Evolutionary conservation across 2,888 invertebrate species (phyloP).

Genomic region (Catocala nupta): DNA sequence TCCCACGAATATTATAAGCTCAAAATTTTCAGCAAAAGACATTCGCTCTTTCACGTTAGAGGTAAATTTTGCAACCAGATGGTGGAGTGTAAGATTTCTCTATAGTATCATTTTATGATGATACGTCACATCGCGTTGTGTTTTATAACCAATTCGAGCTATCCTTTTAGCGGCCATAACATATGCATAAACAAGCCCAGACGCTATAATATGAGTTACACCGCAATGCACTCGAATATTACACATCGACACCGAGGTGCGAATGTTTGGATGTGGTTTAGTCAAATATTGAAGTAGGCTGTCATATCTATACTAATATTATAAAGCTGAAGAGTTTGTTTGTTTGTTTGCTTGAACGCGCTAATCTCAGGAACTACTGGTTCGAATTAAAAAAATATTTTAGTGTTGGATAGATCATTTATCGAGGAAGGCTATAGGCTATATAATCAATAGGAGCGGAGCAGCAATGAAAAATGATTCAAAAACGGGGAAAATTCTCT

Average conservation of each 20-base stretch:
- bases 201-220: conserved; percentile 58
- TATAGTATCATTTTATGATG: conserved; percentile 27
- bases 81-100: conserved; percentile 19
- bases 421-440: too few relatives aligned
- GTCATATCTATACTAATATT: too few relatives aligned
- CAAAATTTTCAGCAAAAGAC: conserved; percentile 1
- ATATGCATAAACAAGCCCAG: conserved; percentile 54
- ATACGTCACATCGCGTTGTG: conserved; percentile 39
- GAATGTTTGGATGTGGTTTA: conserved; percentile 42
- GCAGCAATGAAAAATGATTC: too few relatives aligned
- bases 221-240: conserved; percentile 61
- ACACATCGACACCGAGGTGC: conserved; percentile 33
- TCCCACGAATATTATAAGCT: background rate
- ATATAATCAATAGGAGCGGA: too few relatives aligned
- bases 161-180: conserved; percentile 49
- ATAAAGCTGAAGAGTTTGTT: too few relatives aligned
- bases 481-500: too few relatives aligned
- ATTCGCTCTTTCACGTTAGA: background rate
- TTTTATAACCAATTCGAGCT: conserved; percentile 49
- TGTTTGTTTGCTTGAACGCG: too few relatives aligned
- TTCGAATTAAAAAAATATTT: too few relatives aligned
- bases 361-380: too few relatives aligned
- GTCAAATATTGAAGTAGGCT: too few relatives aligned
- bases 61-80: conserved; percentile 1
- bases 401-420: too few relatives aligned